Base-by-base conservation (phyloP, 2,888 invertebrate species). In the Troilus luridus region DNA sequence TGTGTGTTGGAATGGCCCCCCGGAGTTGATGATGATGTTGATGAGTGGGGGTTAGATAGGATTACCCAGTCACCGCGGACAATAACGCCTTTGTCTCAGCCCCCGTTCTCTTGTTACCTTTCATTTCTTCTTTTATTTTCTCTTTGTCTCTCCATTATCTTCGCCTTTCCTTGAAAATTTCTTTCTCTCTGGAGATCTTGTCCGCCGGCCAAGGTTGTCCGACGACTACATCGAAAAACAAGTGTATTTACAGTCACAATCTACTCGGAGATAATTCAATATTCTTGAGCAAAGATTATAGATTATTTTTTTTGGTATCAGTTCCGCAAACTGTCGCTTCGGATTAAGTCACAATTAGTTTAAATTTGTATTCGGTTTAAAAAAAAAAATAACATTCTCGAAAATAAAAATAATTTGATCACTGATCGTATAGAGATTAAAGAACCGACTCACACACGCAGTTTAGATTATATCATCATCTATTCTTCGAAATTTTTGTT, bases 61-160 rank as follows among this genome's bases (percentile, higher is more conserved):
- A 89, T 89, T 89, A 89, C 89, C 64, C 67, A 67, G 60, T 88
- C 89, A 89, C 62, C 2, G 89, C 85, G n/a, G 85, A 85, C 85
- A 85, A 85, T 85, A 56, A 85, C 10, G 85, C 56, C 85, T 85
- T 85, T 85, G 85, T 85, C 85, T 85, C 54, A n/a, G 85, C 56
- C 85, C 85, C 56, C 56, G 56, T 8, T 54, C 54, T 85, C 85
- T 85, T 56, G 85, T 85, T 85, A 85, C 85, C 85, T 85, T 56
- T 56, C 85, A n/a, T 85, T 85, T 85, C n/a, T 56, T 85, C 85
- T 85, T 85, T 85, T 85, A 85, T 85, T 85, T 85, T 58, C 56
- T 85, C 85, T 56, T 85, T 56, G 85, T 56, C 85, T 56, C 56
- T 85, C 85, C 85, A 85, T 85, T 85, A 85, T 85, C 54, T 14